phyloP scores from a whole-genome alignment of 1,140 invertebrate genomes.

The Drosophila nasuta region DNA sequence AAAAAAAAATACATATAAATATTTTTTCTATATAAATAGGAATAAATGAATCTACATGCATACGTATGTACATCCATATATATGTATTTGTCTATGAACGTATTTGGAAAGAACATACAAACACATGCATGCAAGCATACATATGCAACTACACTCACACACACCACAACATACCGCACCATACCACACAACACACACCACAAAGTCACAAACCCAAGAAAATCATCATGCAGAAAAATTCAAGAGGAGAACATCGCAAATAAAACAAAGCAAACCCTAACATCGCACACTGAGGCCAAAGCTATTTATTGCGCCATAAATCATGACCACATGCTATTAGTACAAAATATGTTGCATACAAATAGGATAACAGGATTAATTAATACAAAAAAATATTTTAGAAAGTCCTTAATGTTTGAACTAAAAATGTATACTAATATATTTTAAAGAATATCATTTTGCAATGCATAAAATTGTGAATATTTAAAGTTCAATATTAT shows the following conservation, averaged over 20 bases:
- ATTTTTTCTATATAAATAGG: constrained; percentile 21
- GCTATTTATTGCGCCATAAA: background rate
- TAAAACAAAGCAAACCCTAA: constrained; percentile 54
- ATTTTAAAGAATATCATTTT: no score
- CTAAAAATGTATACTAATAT: no score
- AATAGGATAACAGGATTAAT: background rate
- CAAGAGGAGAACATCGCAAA: constrained; percentile 58
- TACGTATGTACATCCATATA: constrained; percentile 8
- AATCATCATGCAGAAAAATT: constrained; percentile 56
- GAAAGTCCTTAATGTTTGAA: no score
- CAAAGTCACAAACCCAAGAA: constrained; percentile 55
- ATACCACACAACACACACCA: constrained; percentile 35
- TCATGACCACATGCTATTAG: background rate
- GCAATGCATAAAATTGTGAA: no score
- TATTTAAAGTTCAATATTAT: no score
- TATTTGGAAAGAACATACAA: constrained; percentile 10
- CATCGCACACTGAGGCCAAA: constrained; percentile 18
- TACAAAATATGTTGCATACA: constrained; percentile 1
- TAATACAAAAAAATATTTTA: background rate
- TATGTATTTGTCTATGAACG: constrained; percentile 37
- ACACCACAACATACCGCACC: constrained; percentile 21
- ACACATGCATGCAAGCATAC: constrained; percentile 14
- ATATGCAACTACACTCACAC: constrained; percentile 12
- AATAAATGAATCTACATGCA: constrained; percentile 19
- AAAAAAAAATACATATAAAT: constrained; percentile 15